Conservation (phyloP, 2,888 invertebrate genomes). For the Holacanthella duospinosa region DNA sequence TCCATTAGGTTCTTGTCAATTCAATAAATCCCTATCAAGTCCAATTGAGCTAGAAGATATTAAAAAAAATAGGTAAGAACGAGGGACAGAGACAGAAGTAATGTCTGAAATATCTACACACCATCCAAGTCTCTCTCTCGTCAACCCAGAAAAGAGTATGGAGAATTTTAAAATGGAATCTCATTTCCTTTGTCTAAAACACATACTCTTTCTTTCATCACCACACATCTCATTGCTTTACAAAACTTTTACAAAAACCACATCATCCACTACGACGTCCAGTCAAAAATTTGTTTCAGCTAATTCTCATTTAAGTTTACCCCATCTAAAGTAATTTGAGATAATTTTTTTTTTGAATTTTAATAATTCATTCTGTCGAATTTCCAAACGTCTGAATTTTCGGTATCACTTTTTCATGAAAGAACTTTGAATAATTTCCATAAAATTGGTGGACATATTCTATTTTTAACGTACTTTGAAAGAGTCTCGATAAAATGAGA, state of each 20-base stretch:
- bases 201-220: background rate
- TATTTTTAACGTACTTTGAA: no score
- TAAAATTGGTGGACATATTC: no score
- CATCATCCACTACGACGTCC: background rate
- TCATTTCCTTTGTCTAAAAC: background rate
- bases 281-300: no score
- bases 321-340: no score
- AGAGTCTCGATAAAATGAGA: no score
- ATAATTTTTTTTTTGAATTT: no score
- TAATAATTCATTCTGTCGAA: no score
- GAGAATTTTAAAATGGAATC: background rate
- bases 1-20: background rate
- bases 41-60: background rate
- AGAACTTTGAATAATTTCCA: no score
- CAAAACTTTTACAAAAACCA: background rate
- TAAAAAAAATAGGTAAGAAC: background rate
- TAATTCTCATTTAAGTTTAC: no score
- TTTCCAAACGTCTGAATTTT: no score
- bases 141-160: background rate
- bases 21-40: background rate
- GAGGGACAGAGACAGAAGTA: background rate
- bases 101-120: background rate
- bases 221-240: background rate
- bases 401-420: no score
- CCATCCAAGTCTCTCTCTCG: background rate